phyloP scores from a whole-genome alignment of 2,888 invertebrate genomes.

The Harmothoe impar region DNA sequence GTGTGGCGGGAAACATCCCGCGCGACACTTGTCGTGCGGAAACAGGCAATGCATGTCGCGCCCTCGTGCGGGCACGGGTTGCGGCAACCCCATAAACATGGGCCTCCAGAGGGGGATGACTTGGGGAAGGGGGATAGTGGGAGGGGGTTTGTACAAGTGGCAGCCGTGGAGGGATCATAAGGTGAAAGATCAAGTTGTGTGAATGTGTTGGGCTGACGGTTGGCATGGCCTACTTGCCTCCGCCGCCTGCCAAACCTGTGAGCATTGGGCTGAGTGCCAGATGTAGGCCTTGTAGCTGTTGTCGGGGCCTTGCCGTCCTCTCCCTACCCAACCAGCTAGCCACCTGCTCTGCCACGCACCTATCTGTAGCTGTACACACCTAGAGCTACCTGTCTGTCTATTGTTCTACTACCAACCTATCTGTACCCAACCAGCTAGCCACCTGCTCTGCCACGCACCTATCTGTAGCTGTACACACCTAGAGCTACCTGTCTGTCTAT shows the following conservation, averaged over 20 bases:
- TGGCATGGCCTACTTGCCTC: neutral
- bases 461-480: neutral
- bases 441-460: neutral
- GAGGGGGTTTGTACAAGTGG: no score
- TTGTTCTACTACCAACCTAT: neutral
- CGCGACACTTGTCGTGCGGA: neutral
- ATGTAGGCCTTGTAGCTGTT: neutral
- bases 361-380: neutral
- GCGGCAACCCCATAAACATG: no score
- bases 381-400: neutral
- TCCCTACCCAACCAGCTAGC: no score
- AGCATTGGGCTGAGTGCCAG: neutral
- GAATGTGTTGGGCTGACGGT: slow-evolving; percentile 40
- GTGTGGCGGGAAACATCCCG: slow-evolving; percentile 14
- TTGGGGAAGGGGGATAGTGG: no score
- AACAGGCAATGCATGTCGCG: no score
- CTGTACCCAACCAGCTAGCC: neutral
- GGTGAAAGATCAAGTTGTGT: slow-evolving; percentile 36
- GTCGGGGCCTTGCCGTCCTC: neutral
- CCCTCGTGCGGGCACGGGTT: no score
- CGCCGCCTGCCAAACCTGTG: slow-evolving; percentile 32
- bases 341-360: neutral
- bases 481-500: neutral
- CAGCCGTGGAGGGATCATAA: slow-evolving; percentile 25
- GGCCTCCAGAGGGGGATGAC: no score